A percentile compares a stretch with the other conserved stretches of the same genome.
These are phyloP conservation scores for Belgica antarctica DNA, from an alignment of 2,888 invertebrate genomes.

Conservation along the genomic window DNA sequence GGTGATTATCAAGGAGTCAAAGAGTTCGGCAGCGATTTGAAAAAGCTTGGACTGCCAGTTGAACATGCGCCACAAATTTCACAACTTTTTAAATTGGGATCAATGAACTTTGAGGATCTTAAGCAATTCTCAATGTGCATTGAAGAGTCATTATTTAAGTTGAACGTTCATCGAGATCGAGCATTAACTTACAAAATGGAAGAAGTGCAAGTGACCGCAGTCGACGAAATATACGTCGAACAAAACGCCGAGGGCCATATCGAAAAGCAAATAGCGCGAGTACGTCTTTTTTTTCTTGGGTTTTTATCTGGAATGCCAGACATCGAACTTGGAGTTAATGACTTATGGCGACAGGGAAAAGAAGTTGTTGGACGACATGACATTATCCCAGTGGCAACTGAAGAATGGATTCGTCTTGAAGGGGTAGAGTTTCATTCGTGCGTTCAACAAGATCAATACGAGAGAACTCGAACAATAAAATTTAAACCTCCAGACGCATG, in stretches of 20 bases:
- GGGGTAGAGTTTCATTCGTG: conserved; percentile 91
- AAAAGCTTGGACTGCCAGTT: conserved; percentile 89
- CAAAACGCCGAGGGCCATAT: conserved; percentile 81
- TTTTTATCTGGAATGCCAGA: conserved; percentile 96
- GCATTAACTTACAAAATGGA: conserved; percentile 93
- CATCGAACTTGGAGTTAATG: conserved; percentile 95
- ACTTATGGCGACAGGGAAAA: conserved; percentile 94
- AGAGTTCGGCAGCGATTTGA: conserved; percentile 88
- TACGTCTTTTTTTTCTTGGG: conserved; percentile 91
- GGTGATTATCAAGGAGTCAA: conserved; percentile 92
- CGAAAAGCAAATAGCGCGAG: conserved; percentile 88
- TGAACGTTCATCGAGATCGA: conserved; percentile 81
- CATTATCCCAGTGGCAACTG: conserved; percentile 97
- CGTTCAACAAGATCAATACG: conserved; percentile 88
- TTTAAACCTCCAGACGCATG: conserved; percentile 97
- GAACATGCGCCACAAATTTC: conserved; percentile 97
- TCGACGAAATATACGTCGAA: conserved; percentile 89
- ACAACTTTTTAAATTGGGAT: conserved; percentile 93
- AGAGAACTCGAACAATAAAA: conserved; percentile 79
- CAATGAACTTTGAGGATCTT: conserved; percentile 82
- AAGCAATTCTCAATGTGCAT: conserved; percentile 87
- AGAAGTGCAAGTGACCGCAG: conserved; percentile 89
- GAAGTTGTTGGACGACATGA: conserved; percentile 99
- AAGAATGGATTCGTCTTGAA: conserved; percentile 98
- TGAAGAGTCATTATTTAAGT: conserved; percentile 87